A percentile compares a stretch with the other conserved stretches of the same genome.
phyloP scores from a whole-genome alignment of 2,797 vertebrate species.

The Coendou prehensilis region DNA sequence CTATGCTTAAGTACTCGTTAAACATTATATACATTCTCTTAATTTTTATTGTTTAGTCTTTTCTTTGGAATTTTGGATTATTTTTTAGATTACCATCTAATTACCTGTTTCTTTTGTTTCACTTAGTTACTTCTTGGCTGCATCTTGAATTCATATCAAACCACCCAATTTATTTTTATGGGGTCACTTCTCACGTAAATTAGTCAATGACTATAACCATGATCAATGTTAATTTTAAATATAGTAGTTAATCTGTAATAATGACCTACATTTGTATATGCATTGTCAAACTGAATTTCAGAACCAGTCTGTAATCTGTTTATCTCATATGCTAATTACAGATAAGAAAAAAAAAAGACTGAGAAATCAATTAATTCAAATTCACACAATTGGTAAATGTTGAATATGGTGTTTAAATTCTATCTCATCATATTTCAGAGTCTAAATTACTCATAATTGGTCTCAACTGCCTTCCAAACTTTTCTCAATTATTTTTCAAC shows the following conservation, averaged over 20 bases:
- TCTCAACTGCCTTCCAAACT: neutral
- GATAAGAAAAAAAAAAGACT: neutral
- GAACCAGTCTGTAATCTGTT: neutral
- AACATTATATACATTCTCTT: neutral
- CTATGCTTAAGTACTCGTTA: neutral
- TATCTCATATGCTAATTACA: neutral
- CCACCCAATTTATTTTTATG: neutral
- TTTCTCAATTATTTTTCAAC: neutral
- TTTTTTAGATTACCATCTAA: neutral
- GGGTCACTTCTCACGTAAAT: neutral
- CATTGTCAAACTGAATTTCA: neutral
- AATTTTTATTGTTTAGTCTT: neutral
- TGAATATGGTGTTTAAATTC: neutral
- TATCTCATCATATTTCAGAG: neutral
- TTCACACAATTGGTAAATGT: neutral
- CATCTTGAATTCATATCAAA: neutral
- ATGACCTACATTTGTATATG: neutral
- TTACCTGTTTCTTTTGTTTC: neutral
- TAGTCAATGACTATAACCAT: neutral
- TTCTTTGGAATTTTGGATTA: neutral
- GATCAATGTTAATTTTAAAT: neutral
- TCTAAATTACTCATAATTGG: neutral
- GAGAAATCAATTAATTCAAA: neutral
- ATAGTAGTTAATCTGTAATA: neutral
- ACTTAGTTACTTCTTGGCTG: neutral